Evolutionary conservation across 2,888 invertebrate species (phyloP).

Genomic region (Dryocosmus kuriphilus): DNA sequence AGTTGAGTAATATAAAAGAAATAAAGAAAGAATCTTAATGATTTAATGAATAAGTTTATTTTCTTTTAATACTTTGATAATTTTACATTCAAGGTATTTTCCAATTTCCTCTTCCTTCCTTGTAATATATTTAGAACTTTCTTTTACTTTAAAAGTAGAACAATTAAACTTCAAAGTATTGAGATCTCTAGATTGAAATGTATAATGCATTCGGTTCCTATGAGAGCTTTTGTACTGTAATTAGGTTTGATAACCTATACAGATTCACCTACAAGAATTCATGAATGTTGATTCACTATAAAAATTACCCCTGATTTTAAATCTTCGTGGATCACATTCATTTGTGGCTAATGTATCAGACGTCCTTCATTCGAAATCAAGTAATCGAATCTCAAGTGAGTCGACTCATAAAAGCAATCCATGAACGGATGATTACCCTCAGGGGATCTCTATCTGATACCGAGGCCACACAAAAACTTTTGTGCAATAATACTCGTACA

Average conservation of each 20-base stretch:
- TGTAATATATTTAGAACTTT: no score
- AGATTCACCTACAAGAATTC: not conserved
- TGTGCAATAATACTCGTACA: not conserved
- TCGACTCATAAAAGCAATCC: constrained; percentile 8
- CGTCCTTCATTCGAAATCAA: constrained; percentile 49
- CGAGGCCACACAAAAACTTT: not conserved
- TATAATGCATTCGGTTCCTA: no score
- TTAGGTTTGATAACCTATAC: not conserved
- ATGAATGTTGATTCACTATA: not conserved
- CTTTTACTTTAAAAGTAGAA: no score
- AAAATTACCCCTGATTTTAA: constrained; percentile 12
- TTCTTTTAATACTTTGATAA: no score
- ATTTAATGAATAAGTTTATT: no score
- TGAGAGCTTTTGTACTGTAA: no score
- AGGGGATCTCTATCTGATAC: constrained; percentile 21
- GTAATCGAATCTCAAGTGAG: constrained; percentile 20
- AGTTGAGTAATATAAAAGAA: not conserved
- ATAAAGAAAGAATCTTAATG: not conserved
- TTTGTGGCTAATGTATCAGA: constrained; percentile 16
- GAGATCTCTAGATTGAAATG: no score
- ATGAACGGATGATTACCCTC: constrained; percentile 19
- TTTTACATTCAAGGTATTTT: no score
- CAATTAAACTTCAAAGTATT: no score
- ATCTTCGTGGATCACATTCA: not conserved
- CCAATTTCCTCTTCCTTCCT: no score